Evolutionary conservation across 2,797 vertebrate species (phyloP), one percentile per base, ranked within the genome.

Genomic region (Sebastes matsubarae): DNA sequence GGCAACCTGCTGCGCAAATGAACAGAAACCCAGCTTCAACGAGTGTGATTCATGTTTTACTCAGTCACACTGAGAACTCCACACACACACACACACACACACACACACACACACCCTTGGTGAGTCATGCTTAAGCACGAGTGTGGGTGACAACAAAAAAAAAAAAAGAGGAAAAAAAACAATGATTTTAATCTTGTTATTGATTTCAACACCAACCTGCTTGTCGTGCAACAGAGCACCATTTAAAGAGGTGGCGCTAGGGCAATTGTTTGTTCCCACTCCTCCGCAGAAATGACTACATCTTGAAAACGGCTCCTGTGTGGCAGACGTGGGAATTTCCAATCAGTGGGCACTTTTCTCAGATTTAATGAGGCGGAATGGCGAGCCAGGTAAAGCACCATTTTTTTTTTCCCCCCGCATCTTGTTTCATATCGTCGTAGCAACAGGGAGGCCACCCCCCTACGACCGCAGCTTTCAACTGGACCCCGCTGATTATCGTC

Each of bases 401-500:
- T 75, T 66, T 63, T 42, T 0, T 14, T 32, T 13, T 1, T 0
- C 0, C 24, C 63, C n/a, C 29, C 20, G 18, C 12, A 2, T 67
- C 57, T 73, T 30, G 27, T 64, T 71, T 70, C 60, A 59, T 30
- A 57, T 74, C 46, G 27, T 72, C 10, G 24, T 57, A 68, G 80
- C 84, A 82, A 78, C 73, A 59, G 58, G 81, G 68, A 78, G n/a
- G 61, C 75, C 79, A 34, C 38, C 60, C 20, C 63, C 27, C 63
- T 27, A 25, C 29, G n/a, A 65, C 29, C 13, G 1, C 9, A 70
- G 74, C 82, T 86, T 87, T 85, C 77, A 87, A 83, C 79, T 36
- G 82, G 88, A 90, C 88, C 86, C 83, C 42, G 80, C 84, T 90
- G 87, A 90, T 89, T 81, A 84, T 71, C 80, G 24, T 90, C 79